phyloP scores from a whole-genome alignment of 2,113 vertebrate genomes.

The Chlamydotis undulata region DNA sequence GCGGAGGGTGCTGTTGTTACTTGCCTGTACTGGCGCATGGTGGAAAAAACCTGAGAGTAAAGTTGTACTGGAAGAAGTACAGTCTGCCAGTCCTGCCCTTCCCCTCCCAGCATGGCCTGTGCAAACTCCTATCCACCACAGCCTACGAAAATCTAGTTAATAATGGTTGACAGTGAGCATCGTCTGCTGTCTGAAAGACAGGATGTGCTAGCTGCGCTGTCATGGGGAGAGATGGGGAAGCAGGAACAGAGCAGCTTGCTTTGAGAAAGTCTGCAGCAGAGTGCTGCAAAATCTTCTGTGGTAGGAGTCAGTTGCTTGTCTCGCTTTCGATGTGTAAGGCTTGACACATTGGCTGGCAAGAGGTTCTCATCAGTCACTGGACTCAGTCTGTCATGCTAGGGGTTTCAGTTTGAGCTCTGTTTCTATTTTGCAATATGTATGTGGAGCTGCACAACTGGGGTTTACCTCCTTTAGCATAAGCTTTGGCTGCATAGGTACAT shows the following conservation, averaged over 20 bases:
- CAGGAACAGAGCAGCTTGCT: neutral
- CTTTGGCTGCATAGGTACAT: neutral
- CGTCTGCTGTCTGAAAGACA: neutral
- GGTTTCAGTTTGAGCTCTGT: neutral
- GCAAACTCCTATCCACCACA: neutral
- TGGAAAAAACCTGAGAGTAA: accelerated
- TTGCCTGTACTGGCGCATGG: neutral
- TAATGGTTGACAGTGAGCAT: neutral
- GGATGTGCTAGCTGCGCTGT: neutral
- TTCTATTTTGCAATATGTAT: neutral
- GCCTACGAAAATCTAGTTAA: neutral
- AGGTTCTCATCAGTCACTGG: neutral
- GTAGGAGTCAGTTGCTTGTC: neutral
- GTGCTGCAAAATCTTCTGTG: neutral
- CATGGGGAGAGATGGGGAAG: accelerated
- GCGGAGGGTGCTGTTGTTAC: conserved; percentile 34
- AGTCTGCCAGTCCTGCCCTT: neutral
- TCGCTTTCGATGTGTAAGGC: neutral
- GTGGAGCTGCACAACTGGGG: neutral
- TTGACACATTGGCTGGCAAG: neutral
- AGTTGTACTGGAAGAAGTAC: accelerated
- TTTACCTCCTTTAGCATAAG: neutral
- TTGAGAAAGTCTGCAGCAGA: neutral
- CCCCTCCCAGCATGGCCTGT: neutral
- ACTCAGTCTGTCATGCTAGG: neutral